Evolutionary conservation across 2,797 vertebrate species (phyloP).

Genomic region (Diceros bicornis): DNA sequence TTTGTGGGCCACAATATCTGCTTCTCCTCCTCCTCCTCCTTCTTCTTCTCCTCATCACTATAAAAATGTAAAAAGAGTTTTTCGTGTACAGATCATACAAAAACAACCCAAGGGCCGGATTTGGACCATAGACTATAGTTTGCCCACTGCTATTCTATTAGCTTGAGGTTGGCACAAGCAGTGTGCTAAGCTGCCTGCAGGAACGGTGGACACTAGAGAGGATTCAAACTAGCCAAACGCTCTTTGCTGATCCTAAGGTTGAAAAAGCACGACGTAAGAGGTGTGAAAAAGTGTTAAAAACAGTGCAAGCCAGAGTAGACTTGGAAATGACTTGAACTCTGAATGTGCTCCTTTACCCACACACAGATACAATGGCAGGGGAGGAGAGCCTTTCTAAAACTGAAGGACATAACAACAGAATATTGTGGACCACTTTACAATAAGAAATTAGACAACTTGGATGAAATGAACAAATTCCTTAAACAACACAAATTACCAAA

Average conservation of each 20-base stretch:
- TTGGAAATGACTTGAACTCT: not conserved
- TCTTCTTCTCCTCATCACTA: not conserved
- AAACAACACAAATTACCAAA: not conserved
- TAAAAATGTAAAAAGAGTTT: not conserved
- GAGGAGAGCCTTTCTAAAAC: not conserved
- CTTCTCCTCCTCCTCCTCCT: not conserved
- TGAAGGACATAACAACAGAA: not conserved
- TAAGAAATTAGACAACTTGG: not conserved
- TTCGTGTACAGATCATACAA: not conserved
- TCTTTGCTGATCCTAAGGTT: no score
- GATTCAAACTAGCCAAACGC: not conserved
- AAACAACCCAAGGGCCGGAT: not conserved
- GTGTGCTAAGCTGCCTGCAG: no score
- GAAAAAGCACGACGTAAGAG: no score
- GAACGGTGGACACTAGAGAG: rapidly evolving
- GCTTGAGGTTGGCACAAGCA: not conserved
- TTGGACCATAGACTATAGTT: rapidly evolving
- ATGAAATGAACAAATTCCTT: not conserved
- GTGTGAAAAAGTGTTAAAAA: not conserved
- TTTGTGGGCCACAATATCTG: not conserved
- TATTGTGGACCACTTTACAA: no score
- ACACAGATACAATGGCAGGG: not conserved
- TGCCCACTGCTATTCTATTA: rapidly evolving
- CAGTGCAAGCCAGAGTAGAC: not conserved
- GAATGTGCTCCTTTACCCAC: not conserved